These are phyloP conservation scores for Hydrozoanthus tunicans DNA, from an alignment of 64 coral and sea anemone genomes.

Conservation along the genomic window DNA sequence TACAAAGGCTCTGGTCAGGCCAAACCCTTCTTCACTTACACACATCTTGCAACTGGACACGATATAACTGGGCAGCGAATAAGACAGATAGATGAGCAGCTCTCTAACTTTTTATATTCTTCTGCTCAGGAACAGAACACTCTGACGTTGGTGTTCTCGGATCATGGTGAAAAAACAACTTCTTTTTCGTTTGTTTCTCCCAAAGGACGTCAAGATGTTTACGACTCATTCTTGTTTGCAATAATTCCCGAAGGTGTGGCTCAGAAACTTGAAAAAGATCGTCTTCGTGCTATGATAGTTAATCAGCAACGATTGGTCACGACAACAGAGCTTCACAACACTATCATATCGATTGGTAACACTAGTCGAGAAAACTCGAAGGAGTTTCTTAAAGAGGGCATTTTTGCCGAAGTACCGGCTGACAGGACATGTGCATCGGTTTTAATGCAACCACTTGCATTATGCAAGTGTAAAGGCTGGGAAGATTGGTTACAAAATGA, in stretches of 20 bases:
- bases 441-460: slow-evolving; percentile 47
- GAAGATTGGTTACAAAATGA: slow-evolving; percentile 56
- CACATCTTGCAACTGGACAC: slow-evolving; percentile 78
- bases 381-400: slow-evolving; percentile 56
- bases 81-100: slow-evolving; percentile 66
- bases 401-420: slow-evolving; percentile 77
- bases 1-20: not conserved
- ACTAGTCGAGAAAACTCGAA: slow-evolving; percentile 35
- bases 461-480: slow-evolving; percentile 84
- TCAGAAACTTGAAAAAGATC: slow-evolving; percentile 58
- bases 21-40: slow-evolving; percentile 76
- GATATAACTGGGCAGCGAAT: slow-evolving; percentile 79
- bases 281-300: slow-evolving; percentile 61
- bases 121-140: slow-evolving; percentile 72
- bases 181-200: slow-evolving; percentile 68
- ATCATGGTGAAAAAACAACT: slow-evolving; percentile 88
- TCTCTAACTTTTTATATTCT: slow-evolving; percentile 61
- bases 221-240: slow-evolving; percentile 81
- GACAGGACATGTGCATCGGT: slow-evolving; percentile 72
- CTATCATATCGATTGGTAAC: slow-evolving; percentile 75
- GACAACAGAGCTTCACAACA: slow-evolving; percentile 69
- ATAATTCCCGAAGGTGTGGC: slow-evolving; percentile 81
- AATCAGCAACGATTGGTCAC: slow-evolving; percentile 84
- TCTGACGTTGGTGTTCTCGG: slow-evolving; percentile 82
- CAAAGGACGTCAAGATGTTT: slow-evolving; percentile 81